Conservation (phyloP, 1,140 invertebrate species). For the Eumeta japonica region DNA sequence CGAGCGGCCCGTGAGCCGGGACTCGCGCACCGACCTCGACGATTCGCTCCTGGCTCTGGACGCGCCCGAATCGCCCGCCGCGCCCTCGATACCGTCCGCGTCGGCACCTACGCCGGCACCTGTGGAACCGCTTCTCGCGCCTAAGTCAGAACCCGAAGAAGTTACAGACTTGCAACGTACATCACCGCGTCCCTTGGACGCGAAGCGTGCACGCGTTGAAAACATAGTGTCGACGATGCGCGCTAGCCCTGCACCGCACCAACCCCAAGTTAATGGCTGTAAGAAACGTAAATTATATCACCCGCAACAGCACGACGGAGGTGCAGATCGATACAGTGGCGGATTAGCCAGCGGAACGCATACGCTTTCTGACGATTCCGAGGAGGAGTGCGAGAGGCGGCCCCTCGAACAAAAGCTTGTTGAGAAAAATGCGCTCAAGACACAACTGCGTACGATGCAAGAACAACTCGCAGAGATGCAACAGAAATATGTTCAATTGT, state of each 20-base stretch:
- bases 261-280: slow-evolving; percentile 80
- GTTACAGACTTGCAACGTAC: slow-evolving; percentile 58
- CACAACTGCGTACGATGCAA: slow-evolving; percentile 82
- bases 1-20: slow-evolving; percentile 61
- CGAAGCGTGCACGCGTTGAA: slow-evolving; percentile 89
- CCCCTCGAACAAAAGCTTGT: slow-evolving; percentile 77
- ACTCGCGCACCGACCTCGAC: slow-evolving; percentile 58
- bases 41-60: slow-evolving; percentile 62
- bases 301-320: slow-evolving; percentile 86
- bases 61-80: slow-evolving; percentile 68
- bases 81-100: slow-evolving; percentile 60
- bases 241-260: slow-evolving; percentile 74
- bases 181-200: slow-evolving; percentile 64
- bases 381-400: slow-evolving; percentile 73
- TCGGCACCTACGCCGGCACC: slow-evolving; percentile 66
- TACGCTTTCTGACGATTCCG: slow-evolving; percentile 66
- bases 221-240: slow-evolving; percentile 92
- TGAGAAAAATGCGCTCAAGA: slow-evolving; percentile 80
- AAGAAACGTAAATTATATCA: slow-evolving; percentile 97
- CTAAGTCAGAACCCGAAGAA: slow-evolving; percentile 68
- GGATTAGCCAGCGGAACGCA: slow-evolving; percentile 52
- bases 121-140: slow-evolving; percentile 59
- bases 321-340: slow-evolving; percentile 64
- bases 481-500: slow-evolving; percentile 84
- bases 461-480: slow-evolving; percentile 88